Evolutionary conservation across 2,888 invertebrate genomes (phyloP).

Genomic region (Anoncus sp.): DNA sequence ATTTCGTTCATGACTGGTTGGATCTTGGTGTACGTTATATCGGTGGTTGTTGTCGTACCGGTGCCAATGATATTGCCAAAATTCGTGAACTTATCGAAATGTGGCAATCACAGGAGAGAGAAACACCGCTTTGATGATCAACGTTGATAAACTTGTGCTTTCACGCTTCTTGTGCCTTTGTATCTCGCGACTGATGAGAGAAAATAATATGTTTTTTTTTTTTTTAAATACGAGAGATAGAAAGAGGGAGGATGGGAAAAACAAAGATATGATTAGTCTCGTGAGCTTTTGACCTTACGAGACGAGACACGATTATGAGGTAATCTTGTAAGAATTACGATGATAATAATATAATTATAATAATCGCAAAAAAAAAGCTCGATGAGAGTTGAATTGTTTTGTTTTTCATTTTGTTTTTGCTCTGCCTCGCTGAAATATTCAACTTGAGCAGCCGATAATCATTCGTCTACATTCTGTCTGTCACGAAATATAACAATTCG

Average conservation of each 20-base stretch:
- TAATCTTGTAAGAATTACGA: too few relatives aligned
- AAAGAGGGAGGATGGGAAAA: background rate
- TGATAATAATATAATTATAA: constrained; percentile 16
- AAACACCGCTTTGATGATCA: constrained; percentile 59
- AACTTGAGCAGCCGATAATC: constrained; percentile 14
- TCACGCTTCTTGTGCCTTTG: constrained; percentile 53
- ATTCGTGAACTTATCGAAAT: constrained; percentile 87
- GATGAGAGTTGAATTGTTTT: background rate
- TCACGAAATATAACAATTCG: constrained; percentile 74
- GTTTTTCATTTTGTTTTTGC: constrained; percentile 12
- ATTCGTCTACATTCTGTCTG: constrained; percentile 50
- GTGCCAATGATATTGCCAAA: constrained; percentile 91
- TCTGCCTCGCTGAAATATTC: constrained; percentile 28
- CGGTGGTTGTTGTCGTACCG: constrained; percentile 96
- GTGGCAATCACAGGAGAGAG: constrained; percentile 77
- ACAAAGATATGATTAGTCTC: background rate
- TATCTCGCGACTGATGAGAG: constrained; percentile 38
- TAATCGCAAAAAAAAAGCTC: constrained; percentile 4
- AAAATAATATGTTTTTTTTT: constrained; percentile 38
- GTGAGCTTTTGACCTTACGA: constrained; percentile 6
- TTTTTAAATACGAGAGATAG: constrained; percentile 16
- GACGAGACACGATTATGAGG: constrained; percentile 8
- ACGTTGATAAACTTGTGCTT: constrained; percentile 20
- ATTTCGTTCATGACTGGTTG: constrained; percentile 92
- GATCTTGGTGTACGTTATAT: constrained; percentile 92